Base-by-base conservation (phyloP, 2,797 vertebrate genomes). In the Epinephelus coioides region DNA sequence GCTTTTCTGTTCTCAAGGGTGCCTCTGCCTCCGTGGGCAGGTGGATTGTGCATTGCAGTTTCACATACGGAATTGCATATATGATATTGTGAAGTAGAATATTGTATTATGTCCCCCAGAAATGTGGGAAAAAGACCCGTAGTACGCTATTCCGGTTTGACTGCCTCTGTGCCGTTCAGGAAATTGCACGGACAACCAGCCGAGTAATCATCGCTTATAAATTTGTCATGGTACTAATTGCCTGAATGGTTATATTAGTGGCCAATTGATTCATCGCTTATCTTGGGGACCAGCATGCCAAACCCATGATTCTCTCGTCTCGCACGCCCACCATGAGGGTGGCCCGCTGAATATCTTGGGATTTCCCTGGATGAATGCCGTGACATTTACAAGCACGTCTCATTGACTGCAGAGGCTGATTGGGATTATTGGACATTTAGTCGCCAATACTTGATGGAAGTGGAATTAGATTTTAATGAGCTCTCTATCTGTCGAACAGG, bases 171-270 rank as follows among this genome's bases (percentile, higher is more conserved):
- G 57, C 25, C 13, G 18, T 64, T 85, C 19, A 64, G 59, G 55
- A 79, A 90, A 86, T 85, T 73, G 66, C 67, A 30, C 1, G 18
- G 79, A 86, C 83, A 84, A 80, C 71, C 70, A 84, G 61, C 65
- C 12, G 59, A 80, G 80, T 88, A 86, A 90, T 92, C 50, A 82
- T 69, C 19, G 25, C 74, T 76, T 88, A 79, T 88, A 57, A 78
- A 90, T 94, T 91, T 73, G 89, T 90, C 89, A 79, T 23, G 84
- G 73, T 83, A 21, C 83, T 90, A 91, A 93, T 92, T 89, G 84
- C 83, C 50, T 67, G 66, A 86, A 81, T 67, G 83, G 79, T 73
- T 91, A 66, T 62, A 88, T 93, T 92, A 91, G 81, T 4, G 30
- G 49, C 54, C 87, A 88, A 88, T 91, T 89, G 89, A 91, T 91